A percentile compares a stretch with the other conserved stretches of the same genome.
These are phyloP conservation scores for Chaetodon trifasciatus DNA, from an alignment of 2,797 vertebrate genomes.

Conservation along the genomic window DNA sequence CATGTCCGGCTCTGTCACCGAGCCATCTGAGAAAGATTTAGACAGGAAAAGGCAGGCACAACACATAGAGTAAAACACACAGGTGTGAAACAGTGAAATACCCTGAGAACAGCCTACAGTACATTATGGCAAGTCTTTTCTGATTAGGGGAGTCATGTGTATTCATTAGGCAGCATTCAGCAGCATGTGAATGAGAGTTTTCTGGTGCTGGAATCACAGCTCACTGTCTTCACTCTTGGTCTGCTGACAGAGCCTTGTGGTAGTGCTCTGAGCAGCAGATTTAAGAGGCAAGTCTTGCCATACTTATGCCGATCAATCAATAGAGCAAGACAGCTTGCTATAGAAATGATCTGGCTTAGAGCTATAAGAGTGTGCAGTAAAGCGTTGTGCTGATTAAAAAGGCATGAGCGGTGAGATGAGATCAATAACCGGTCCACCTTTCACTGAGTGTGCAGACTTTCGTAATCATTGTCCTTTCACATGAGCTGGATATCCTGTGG, in stretches of 20 bases:
- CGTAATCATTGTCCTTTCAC: slow-evolving; percentile 12
- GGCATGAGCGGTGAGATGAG: slow-evolving; percentile 67
- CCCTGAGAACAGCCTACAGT: slow-evolving; percentile 19
- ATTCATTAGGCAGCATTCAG: slow-evolving; percentile 62
- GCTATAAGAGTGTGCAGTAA: slow-evolving; percentile 62
- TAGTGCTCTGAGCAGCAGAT: slow-evolving; percentile 64
- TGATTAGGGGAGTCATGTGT: slow-evolving; percentile 58
- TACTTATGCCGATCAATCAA: slow-evolving; percentile 77
- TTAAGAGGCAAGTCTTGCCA: slow-evolving; percentile 55
- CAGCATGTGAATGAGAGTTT: slow-evolving; percentile 43
- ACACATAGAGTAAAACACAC: neutral
- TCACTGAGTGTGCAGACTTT: slow-evolving; percentile 44
- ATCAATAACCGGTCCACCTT: slow-evolving; percentile 64
- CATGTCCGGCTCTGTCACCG: slow-evolving; percentile 95
- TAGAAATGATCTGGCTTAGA: slow-evolving; percentile 72
- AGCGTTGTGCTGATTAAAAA: slow-evolving; percentile 77
- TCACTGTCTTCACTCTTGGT: slow-evolving; percentile 49
- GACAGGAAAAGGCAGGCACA: slow-evolving; percentile 24
- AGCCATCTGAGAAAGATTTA: slow-evolving; percentile 87
- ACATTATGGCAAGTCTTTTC: slow-evolving; percentile 62
- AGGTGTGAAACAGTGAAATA: slow-evolving; percentile 34
- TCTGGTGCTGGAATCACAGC: slow-evolving; percentile 32
- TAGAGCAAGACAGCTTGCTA: slow-evolving; percentile 66
- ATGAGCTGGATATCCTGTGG: neutral
- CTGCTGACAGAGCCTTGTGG: slow-evolving; percentile 60